Conservation (phyloP, 2,797 vertebrate species). For the Chelmon rostratus region DNA sequence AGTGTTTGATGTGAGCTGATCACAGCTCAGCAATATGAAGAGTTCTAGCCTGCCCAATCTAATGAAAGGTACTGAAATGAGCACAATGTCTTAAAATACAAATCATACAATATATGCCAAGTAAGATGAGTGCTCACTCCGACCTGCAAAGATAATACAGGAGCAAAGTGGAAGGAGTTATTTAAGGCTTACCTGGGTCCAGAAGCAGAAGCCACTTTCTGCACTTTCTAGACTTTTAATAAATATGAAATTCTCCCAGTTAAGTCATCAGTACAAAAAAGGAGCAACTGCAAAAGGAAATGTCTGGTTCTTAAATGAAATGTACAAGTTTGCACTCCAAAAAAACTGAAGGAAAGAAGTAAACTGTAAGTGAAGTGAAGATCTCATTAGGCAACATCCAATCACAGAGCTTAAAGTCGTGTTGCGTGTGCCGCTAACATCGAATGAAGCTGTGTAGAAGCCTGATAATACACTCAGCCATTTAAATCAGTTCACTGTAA, state of each 20-base stretch:
- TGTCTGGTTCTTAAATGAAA: not conserved
- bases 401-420: not conserved
- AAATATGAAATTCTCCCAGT: conserved; percentile 2
- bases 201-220: not conserved
- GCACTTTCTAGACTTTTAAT: not conserved
- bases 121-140: not conserved
- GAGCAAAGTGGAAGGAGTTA: not conserved
- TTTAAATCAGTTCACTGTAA: not conserved
- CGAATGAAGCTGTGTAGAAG: not conserved
- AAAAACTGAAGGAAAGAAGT: not conserved
- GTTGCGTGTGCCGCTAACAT: not conserved
- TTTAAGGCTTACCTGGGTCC: not conserved
- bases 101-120: conserved; percentile 30
- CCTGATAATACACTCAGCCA: too few relatives aligned
- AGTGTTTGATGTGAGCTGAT: conserved; percentile 74
- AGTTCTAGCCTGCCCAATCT: conserved; percentile 32
- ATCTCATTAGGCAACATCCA: conserved; percentile 1
- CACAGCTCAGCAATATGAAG: conserved; percentile 55
- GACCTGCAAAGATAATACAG: conserved; percentile 4
- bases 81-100: conserved; percentile 54
- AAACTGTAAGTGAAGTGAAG: not conserved
- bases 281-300: not conserved
- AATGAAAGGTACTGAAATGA: conserved; percentile 53
- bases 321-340: not conserved
- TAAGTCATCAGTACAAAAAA: conserved; percentile 1